Conservation (phyloP, 2,888 invertebrate species). For the Trissolcus brochymenae region DNA sequence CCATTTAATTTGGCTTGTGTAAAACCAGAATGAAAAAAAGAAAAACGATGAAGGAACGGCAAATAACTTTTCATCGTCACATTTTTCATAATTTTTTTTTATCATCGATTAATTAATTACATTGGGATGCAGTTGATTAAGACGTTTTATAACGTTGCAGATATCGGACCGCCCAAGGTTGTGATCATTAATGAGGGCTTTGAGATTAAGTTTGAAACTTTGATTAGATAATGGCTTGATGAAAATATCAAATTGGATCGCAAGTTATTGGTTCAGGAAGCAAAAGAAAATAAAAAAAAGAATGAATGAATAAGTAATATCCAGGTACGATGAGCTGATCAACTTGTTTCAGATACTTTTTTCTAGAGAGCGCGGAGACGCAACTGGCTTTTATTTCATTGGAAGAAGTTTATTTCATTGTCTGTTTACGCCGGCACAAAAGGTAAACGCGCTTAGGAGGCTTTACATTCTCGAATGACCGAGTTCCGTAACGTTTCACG, state of each 20-base stretch:
- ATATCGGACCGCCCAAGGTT: no score
- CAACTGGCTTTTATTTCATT: slow-evolving; percentile 22
- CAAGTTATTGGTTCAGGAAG: not conserved
- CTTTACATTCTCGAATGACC: slow-evolving; percentile 61
- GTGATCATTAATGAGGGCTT: no score
- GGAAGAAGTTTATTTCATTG: slow-evolving; percentile 56
- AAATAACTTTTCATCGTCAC: no score
- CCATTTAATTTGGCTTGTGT: no score
- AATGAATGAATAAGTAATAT: slow-evolving; percentile 15
- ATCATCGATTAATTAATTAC: no score
- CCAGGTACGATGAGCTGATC: slow-evolving; percentile 19
- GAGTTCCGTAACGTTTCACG: slow-evolving; percentile 66
- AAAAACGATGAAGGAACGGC: no score
- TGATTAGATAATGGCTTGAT: no score
- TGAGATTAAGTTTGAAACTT: no score
- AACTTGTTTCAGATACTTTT: slow-evolving; percentile 23
- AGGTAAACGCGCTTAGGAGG: slow-evolving; percentile 67
- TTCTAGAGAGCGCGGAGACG: slow-evolving; percentile 20
- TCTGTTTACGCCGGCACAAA: slow-evolving; percentile 58
- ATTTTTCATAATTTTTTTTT: no score
- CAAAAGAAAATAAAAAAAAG: not conserved
- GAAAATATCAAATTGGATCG: not conserved
- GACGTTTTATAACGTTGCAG: no score
- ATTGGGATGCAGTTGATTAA: no score
- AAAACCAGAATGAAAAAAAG: no score